A percentile compares a stretch with the other conserved stretches of the same genome.
Conservation (phyloP, 2,888 invertebrate species). For the Elegia similella region DNA sequence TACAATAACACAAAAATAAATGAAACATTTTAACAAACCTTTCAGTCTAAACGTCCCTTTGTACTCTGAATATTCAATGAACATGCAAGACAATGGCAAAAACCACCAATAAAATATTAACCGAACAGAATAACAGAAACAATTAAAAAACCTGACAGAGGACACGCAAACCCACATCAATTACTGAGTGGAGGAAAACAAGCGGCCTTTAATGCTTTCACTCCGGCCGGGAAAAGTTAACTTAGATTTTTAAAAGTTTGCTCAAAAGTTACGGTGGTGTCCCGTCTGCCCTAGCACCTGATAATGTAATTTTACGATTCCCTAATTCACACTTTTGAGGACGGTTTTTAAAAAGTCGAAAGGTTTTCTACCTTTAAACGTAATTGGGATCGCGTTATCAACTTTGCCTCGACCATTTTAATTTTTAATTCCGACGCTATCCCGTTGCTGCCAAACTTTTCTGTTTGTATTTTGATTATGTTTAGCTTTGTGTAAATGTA, state of each 20-base stretch:
- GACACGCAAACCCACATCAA: conserved; percentile 67
- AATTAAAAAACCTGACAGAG: conserved; percentile 45
- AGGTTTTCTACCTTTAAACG: conserved; percentile 53
- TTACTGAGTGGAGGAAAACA: conserved; percentile 61
- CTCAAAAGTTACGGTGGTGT: conserved; percentile 60
- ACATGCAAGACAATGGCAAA: conserved; percentile 7
- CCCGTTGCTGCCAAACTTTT: conserved; percentile 14
- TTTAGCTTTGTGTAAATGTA: conserved; percentile 9
- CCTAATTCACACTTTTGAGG: conserved; percentile 76
- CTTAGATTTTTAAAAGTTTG: conserved; percentile 80
- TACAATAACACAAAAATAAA: neutral
- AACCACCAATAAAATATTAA: conserved; percentile 17
- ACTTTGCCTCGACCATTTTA: conserved; percentile 48
- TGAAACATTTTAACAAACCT: conserved; percentile 2
- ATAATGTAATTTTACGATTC: conserved; percentile 77
- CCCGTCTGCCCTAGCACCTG: conserved; percentile 67
- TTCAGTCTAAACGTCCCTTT: neutral
- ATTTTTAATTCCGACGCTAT: conserved; percentile 48
- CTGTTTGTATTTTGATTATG: conserved; percentile 11
- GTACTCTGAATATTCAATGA: conserved; percentile 10
- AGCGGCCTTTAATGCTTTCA: conserved; percentile 65
- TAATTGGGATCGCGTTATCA: conserved; percentile 63
- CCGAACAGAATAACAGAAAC: conserved; percentile 30
- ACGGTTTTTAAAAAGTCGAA: conserved; percentile 70
- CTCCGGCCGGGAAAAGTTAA: conserved; percentile 57